Evolutionary conservation across 2,113 vertebrate genomes (phyloP).

Genomic region (Plectropomus leopardus): DNA sequence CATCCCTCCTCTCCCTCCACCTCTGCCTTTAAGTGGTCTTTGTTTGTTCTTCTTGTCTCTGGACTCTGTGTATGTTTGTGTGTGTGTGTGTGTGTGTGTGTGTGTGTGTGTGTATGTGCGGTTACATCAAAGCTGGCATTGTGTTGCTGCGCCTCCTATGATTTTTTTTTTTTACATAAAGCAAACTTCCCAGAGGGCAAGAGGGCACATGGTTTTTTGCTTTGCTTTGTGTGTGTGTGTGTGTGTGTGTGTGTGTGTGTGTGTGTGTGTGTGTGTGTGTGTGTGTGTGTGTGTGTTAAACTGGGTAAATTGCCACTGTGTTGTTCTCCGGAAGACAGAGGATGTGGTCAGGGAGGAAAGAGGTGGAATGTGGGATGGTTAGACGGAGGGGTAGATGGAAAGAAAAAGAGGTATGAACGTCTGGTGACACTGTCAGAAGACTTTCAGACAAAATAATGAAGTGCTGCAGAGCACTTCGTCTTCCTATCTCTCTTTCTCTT

Average conservation of each 20-base stretch:
- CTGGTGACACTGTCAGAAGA: constrained; percentile 5
- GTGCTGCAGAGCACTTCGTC: constrained; percentile 13
- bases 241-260: too few species aligned
- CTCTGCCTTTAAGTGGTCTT: not conserved
- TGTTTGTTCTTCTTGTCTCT: constrained; percentile 38
- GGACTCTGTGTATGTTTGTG: too few species aligned
- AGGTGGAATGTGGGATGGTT: constrained; percentile 19
- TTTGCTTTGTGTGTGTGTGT: too few species aligned
- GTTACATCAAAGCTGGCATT: constrained; percentile 80
- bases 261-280: constrained; percentile 6
- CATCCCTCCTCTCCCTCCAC: not conserved
- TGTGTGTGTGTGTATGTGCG: constrained; percentile 15
- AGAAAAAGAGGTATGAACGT: constrained; percentile 7
- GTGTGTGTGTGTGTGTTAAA: constrained; percentile 31
- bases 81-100: constrained; percentile 21
- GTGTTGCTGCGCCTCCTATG: constrained; percentile 56
- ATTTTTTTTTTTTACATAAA: constrained; percentile 53
- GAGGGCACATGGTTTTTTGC: constrained; percentile 30
- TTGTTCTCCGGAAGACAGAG: constrained; percentile 28
- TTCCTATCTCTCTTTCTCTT: too few species aligned
- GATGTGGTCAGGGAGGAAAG: constrained; percentile 39
- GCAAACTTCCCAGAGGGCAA: constrained; percentile 50
- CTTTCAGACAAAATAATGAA: not conserved
- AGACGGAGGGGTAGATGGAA: constrained; percentile 16
- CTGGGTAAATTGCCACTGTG: constrained; percentile 31